A percentile compares a stretch with the other conserved stretches of the same genome.
Conservation (phyloP, 2,797 vertebrate species). For the Corythornis leucogaster region DNA sequence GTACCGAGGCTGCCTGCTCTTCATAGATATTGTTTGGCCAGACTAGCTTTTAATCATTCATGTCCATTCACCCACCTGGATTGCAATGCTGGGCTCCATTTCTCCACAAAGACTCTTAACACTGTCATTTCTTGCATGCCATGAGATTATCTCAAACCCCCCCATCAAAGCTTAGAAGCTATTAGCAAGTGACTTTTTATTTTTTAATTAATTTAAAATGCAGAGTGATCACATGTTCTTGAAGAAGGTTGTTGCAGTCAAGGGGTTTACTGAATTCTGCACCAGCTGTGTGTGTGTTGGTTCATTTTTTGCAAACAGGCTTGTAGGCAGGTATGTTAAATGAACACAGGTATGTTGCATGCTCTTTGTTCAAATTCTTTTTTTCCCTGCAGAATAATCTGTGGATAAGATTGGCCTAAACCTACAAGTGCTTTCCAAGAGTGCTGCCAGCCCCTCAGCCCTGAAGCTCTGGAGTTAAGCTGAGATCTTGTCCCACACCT, state of each 20-base stretch:
- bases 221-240: constrained; percentile 35
- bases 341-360: constrained; percentile 24
- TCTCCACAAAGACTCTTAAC: neutral
- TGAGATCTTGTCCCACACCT: neutral
- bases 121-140: neutral
- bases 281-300: constrained; percentile 8
- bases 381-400: neutral
- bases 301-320: neutral
- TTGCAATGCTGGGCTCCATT: neutral
- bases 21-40: neutral
- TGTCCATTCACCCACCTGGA: neutral
- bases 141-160: neutral
- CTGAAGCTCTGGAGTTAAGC: neutral
- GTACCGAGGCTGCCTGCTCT: neutral
- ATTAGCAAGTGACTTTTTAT: constrained; percentile 9
- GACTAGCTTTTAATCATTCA: neutral
- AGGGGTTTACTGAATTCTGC: constrained; percentile 13
- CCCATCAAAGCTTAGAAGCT: neutral
- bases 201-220: constrained; percentile 44
- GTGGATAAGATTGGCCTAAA: constrained; percentile 5
- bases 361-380: constrained; percentile 24
- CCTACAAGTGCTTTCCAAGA: neutral
- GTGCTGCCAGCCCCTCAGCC: constrained; percentile 42
- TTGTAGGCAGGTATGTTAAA: neutral
- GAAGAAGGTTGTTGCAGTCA: constrained; percentile 25